Conservation (phyloP, 2,797 vertebrate genomes). For the Sebastolobus altivelis region DNA sequence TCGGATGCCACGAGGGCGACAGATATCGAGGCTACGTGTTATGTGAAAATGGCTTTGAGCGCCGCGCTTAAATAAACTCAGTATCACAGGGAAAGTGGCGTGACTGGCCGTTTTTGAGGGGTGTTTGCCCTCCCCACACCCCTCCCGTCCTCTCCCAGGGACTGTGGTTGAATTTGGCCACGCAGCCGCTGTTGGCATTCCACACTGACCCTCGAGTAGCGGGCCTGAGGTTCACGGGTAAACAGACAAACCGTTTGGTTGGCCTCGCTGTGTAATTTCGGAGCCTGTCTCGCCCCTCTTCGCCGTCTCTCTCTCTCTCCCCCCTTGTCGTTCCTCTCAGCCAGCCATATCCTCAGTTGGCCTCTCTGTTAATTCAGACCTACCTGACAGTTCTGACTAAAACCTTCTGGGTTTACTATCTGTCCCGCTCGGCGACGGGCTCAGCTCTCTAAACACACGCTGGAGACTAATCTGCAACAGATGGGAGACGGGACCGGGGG, state of each 20-base stretch:
- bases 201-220: slow-evolving; percentile 73
- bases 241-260: slow-evolving; percentile 71
- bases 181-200: slow-evolving; percentile 69
- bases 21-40: slow-evolving; percentile 59
- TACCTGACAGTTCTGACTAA: slow-evolving; percentile 81
- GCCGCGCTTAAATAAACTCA: slow-evolving; percentile 46
- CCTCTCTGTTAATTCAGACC: slow-evolving; percentile 79
- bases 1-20: slow-evolving; percentile 56
- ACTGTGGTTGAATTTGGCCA: slow-evolving; percentile 58
- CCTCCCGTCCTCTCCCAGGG: slow-evolving; percentile 25
- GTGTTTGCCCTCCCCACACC: slow-evolving; percentile 39
- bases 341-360: slow-evolving; percentile 75
- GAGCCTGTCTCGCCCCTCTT: slow-evolving; percentile 41
- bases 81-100: slow-evolving; percentile 56
- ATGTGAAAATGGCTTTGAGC: slow-evolving; percentile 60
- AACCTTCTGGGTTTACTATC: slow-evolving; percentile 80
- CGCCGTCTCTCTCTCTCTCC: slow-evolving; percentile 10
- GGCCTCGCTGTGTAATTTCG: slow-evolving; percentile 35
- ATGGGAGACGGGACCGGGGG: slow-evolving; percentile 62
- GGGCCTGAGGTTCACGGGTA: slow-evolving; percentile 73
- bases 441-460: slow-evolving; percentile 76
- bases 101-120: slow-evolving; percentile 50
- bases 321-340: slow-evolving; percentile 37
- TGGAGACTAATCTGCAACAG: slow-evolving; percentile 80
- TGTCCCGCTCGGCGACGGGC: slow-evolving; percentile 63